These are phyloP conservation scores for Bos javanicus DNA, from an alignment of 2,113 vertebrate species.

Conservation along the genomic window DNA sequence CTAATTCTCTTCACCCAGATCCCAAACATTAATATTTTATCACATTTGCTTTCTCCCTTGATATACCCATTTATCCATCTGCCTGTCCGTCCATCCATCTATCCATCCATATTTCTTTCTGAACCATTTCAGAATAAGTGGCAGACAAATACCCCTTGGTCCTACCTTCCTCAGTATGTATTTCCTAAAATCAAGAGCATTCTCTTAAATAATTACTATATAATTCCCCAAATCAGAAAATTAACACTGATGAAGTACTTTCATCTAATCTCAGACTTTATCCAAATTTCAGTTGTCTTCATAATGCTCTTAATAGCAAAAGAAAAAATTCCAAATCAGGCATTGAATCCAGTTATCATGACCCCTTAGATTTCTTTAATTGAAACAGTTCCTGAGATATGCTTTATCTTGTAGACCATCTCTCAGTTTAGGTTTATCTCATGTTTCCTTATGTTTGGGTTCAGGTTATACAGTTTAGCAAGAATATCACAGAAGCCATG, in stretches of 20 bases:
- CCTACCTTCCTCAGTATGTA: neutral
- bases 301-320: neutral
- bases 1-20: neutral
- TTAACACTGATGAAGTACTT: neutral
- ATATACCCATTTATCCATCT: neutral
- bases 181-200: neutral
- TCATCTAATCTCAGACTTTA: neutral
- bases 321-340: neutral
- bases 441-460: neutral
- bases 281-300: neutral
- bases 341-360: neutral
- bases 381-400: neutral
- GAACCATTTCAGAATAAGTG: neutral
- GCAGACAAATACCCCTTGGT: neutral
- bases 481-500: neutral
- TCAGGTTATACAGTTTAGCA: neutral
- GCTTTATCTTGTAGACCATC: neutral
- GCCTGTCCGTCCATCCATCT: neutral
- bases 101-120: neutral
- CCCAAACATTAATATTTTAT: neutral
- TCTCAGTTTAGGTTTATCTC: neutral
- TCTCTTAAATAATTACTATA: neutral
- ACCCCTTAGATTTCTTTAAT: neutral
- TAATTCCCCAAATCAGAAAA: neutral
- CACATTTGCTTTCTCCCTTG: neutral